Evolutionary conservation across 2,113 vertebrate species (phyloP).

Genomic region (Desmodus rotundus): DNA sequence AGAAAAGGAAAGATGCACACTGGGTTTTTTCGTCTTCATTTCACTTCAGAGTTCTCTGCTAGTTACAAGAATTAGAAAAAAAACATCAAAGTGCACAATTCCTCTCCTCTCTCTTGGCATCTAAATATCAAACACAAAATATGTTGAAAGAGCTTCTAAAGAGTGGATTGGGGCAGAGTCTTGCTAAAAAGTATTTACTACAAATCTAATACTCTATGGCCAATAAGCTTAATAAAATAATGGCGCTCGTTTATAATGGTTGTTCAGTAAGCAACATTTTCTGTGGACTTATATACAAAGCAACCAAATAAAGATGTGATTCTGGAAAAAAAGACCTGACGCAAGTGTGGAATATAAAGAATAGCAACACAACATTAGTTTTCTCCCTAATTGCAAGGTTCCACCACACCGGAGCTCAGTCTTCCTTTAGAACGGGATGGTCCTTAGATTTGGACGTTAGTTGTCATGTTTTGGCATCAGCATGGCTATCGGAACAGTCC

Average conservation of each 20-base stretch:
- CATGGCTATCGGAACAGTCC: not conserved
- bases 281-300: not conserved
- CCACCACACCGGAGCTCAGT: not conserved
- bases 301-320: conserved; percentile 33
- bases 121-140: conserved; percentile 47
- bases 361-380: not conserved
- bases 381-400: not conserved
- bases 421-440: not conserved
- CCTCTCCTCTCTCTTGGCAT: conserved; percentile 26
- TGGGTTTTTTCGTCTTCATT: conserved; percentile 56
- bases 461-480: not conserved
- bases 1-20: conserved; percentile 61
- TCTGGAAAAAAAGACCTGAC: not conserved
- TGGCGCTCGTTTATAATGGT: not conserved
- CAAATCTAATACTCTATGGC: not conserved
- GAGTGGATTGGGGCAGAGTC: not conserved
- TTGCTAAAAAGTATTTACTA: conserved; percentile 12
- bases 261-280: conserved; percentile 31
- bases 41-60: conserved; percentile 56
- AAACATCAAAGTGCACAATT: not conserved
- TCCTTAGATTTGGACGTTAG: not conserved
- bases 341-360: not conserved
- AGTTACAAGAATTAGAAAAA: conserved; percentile 33
- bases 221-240: conserved; percentile 36
- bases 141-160: conserved; percentile 5